Conservation (phyloP, 1,140 invertebrate species). For the Lutraria rhynchaena region DNA sequence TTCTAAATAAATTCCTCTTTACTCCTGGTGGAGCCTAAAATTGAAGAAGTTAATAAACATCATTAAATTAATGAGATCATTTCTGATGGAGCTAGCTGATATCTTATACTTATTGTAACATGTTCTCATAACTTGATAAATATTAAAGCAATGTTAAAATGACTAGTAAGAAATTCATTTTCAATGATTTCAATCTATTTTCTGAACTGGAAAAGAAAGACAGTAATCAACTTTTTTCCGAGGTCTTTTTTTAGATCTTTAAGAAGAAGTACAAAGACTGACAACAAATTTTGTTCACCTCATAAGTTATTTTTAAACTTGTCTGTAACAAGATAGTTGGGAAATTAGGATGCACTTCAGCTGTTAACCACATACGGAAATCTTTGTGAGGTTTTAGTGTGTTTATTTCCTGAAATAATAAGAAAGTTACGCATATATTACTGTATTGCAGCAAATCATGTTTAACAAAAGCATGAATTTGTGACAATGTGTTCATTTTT, state of each 20-base stretch:
- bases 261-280: too few relatives aligned
- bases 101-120: too few relatives aligned
- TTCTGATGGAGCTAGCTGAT: too few relatives aligned
- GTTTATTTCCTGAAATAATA: slow-evolving; percentile 84
- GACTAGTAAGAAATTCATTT: background rate
- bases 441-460: too few relatives aligned
- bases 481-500: too few relatives aligned
- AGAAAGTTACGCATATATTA: too few relatives aligned
- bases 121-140: too few relatives aligned
- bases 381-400: slow-evolving; percentile 84
- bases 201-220: background rate
- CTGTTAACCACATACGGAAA: slow-evolving; percentile 91
- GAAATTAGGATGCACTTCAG: slow-evolving; percentile 88
- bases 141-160: background rate
- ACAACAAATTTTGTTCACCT: slow-evolving; percentile 84
- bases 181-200: background rate
- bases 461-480: too few relatives aligned
- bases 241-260: background rate
- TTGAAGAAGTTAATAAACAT: too few relatives aligned
- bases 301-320: slow-evolving; percentile 93
- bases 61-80: too few relatives aligned
- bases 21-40: slow-evolving; percentile 87
- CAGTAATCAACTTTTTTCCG: background rate
- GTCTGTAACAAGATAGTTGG: slow-evolving; percentile 86
- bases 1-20: slow-evolving; percentile 86